phyloP scores from a whole-genome alignment of 2,797 vertebrate genomes.

The Tenualosa thibaudeaui region DNA sequence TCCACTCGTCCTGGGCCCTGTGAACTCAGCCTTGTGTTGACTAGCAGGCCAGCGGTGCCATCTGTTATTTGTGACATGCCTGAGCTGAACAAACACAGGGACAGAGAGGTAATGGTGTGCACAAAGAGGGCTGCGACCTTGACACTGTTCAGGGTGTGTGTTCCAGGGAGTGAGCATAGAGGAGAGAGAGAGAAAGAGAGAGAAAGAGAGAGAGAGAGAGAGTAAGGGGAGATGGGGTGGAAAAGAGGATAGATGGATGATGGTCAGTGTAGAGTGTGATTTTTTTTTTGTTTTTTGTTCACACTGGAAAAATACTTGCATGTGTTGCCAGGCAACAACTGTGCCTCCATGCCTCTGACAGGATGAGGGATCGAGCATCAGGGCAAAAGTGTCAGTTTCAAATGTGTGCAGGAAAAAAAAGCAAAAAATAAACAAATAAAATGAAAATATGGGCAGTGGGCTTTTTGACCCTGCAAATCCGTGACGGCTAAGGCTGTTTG shows the following conservation, averaged over 20 bases:
- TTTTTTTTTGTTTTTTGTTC: slow-evolving; percentile 55
- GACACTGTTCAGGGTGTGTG: slow-evolving; percentile 72
- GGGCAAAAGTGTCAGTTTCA: slow-evolving; percentile 34
- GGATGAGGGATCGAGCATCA: slow-evolving; percentile 48
- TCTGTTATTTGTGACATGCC: slow-evolving; percentile 70
- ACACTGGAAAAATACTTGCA: slow-evolving; percentile 55
- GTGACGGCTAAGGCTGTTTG: slow-evolving; percentile 17
- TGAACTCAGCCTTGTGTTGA: slow-evolving; percentile 61
- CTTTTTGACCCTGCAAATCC: slow-evolving; percentile 13
- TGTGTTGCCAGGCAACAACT: slow-evolving; percentile 74
- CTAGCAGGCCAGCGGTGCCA: slow-evolving; percentile 71
- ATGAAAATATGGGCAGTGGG: slow-evolving; percentile 32
- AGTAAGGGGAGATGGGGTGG: slow-evolving; percentile 28
- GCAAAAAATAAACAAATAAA: slow-evolving; percentile 19
- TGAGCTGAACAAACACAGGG: slow-evolving; percentile 73
- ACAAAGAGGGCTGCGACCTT: slow-evolving; percentile 74
- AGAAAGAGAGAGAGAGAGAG: slow-evolving; percentile 39
- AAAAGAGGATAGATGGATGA: slow-evolving; percentile 67
- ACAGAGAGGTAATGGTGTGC: slow-evolving; percentile 76
- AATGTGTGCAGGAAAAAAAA: slow-evolving; percentile 22
- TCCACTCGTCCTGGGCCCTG: slow-evolving; percentile 60
- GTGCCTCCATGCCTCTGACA: slow-evolving; percentile 51
- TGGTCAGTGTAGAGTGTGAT: slow-evolving; percentile 60
- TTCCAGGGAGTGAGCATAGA: slow-evolving; percentile 24
- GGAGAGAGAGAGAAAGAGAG: slow-evolving; percentile 29